Evolutionary conservation across 2,113 vertebrate species (phyloP), one percentile per base, ranked within the genome.

Genomic region (Pleuronectes platessa): DNA sequence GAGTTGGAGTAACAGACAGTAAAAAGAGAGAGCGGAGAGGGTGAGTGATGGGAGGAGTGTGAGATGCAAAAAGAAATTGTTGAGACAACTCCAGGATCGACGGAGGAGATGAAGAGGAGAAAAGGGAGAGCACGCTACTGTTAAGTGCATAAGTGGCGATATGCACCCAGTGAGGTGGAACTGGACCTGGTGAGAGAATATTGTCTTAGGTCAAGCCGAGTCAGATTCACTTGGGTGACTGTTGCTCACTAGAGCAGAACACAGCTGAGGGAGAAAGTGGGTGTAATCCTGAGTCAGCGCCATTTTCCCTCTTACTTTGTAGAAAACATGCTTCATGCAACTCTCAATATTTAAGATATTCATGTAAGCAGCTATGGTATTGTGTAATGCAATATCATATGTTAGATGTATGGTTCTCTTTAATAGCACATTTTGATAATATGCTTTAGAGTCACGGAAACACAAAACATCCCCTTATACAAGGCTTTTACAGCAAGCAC

Each of bases 131-230:
- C 88, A 76, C 70, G 74, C 82, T 86, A 79, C 79, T 81, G 69
- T 86, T 89, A 95, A 93, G 88, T 94, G 82, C 84, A 76, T 95
- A 93, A 95, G 83, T 92, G 90, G 87, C 87, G 64, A 81, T 83
- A 88, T 91, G 92, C 88, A 92, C 82, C 77, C 90, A 94, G 76
- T 53, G 81, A 95, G 81, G 86, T 90, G 92, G 93, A 95, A 95
- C 83, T 84, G 89, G 88, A 95, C 93, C 84, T 80, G 60, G 81
- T 89, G 83, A 91, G 90, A 91, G 75, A 91, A 85, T 59, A 37
- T 71, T 95, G 92, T 94, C 85, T 80, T 47, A 61, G 84, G 87
- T 91, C 81, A 89, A 84, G 83, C 84, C 88, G 17, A 86, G 78
- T 94, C 92, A 94, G 86, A 91, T 94, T 91, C 93, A 84, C 84